Evolutionary conservation across 1,140 invertebrate species (phyloP), one percentile per base, ranked within the genome.

Genomic region (Cardiocondyla obscurior): DNA sequence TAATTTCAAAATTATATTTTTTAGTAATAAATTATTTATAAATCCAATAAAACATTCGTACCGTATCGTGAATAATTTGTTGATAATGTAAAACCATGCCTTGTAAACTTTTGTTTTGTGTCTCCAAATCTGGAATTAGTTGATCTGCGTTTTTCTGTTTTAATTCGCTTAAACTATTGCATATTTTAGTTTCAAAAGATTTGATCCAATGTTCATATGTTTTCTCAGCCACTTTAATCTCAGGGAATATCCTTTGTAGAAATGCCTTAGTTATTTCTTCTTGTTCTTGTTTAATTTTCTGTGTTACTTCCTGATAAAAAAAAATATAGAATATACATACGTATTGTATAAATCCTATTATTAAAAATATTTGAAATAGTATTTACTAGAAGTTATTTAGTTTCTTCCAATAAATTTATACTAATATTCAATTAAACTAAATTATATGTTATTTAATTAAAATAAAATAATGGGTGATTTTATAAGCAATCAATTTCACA

Each of bases 1-100:
- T n/a, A n/a, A n/a, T n/a, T n/a, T n/a, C n/a, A n/a, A n/a, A n/a
- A 8, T 25, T 19, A 39, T 16, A 2, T 25, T 28, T 46, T 28
- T 46, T n/a, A n/a, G n/a, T 51, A 33, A 7, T 42, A 46, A 10
- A 39, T 2, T 55, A 77, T 25, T 33, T 64, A 16, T 57, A 67
- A 82, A 62, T 42, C 72, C 39, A 67, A 65, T 60, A 8, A 62
- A 39, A 81, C 87, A 94, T 94, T 93, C 94, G n/a, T n/a, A 97
- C 97, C 85, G 97, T 97, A 88, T 97, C 96, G 58, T 96, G 95
- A 83, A 97, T 96, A 81, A 97, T 95, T 90, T 94, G 95, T 89
- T 97, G 96, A 88, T 97, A 97, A 92, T 97, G 95, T 46, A 95
- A 94, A 33, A 97, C 95, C 90, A 96, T 94, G 19, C 93, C 91